These are phyloP conservation scores for Agrenia bidenticulata DNA, from an alignment of 2,888 invertebrate genomes.

Conservation along the genomic window DNA sequence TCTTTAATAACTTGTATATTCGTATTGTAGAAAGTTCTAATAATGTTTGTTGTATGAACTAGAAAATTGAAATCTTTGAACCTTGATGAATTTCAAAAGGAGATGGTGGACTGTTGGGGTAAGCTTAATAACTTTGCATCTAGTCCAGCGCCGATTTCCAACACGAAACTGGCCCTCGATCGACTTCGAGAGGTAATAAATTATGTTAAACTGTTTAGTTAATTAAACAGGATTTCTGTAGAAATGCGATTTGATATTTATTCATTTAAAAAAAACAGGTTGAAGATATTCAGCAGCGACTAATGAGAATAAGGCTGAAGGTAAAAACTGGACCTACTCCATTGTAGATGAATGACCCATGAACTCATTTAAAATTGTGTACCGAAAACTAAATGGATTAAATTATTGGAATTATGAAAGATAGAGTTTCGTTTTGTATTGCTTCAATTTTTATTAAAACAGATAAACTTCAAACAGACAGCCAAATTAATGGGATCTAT, in stretches of 20 bases:
- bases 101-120: slow-evolving; percentile 29
- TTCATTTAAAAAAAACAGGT: slow-evolving; percentile 2
- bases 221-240: not conserved
- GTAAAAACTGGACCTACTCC: not conserved
- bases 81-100: slow-evolving; percentile 22
- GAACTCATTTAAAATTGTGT: no score
- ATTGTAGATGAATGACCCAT: no score
- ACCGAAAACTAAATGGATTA: no score
- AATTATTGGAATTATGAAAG: no score
- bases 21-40: not conserved
- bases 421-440: no score
- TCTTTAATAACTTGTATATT: no score
- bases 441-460: no score
- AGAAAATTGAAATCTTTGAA: not conserved
- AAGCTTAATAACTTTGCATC: slow-evolving; percentile 29
- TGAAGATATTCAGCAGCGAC: slow-evolving; percentile 7
- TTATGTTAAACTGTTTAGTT: no score
- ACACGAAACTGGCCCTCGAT: slow-evolving; percentile 29
- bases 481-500: no score
- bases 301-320: not conserved
- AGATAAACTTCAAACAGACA: no score
- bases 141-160: slow-evolving; percentile 31
- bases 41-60: not conserved
- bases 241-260: not conserved
- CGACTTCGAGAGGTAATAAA: slow-evolving; percentile 32